phyloP scores from a whole-genome alignment of 2,888 invertebrate species.

The Pheosia gnoma region DNA sequence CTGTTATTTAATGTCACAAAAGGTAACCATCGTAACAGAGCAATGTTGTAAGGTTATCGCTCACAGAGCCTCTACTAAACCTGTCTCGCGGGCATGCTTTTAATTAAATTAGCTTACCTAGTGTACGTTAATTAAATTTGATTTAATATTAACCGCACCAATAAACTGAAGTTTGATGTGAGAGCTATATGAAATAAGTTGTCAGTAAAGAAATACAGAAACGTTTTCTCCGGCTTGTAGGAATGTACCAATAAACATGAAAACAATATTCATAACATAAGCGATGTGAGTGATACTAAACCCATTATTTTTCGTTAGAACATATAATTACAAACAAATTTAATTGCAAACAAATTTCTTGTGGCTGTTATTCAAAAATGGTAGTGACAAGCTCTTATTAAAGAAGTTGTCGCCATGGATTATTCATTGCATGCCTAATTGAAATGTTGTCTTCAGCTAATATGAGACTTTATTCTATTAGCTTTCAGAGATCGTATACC shows the following conservation, averaged over 20 bases:
- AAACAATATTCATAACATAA: too few species aligned
- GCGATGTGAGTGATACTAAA: too few species aligned
- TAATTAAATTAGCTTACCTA: slow-evolving; percentile 3
- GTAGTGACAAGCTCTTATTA: slow-evolving; percentile 14
- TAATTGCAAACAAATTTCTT: slow-evolving; percentile 21
- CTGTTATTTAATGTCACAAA: neutral
- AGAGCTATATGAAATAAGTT: too few species aligned
- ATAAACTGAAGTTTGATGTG: slow-evolving; percentile 1
- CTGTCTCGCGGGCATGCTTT: neutral
- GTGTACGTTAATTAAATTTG: neutral
- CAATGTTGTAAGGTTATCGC: neutral
- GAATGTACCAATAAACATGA: too few species aligned
- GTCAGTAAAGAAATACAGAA: too few species aligned
- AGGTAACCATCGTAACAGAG: neutral
- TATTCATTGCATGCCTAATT: slow-evolving; percentile 29
- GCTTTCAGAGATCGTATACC: slow-evolving; percentile 3
- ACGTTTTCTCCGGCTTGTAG: too few species aligned
- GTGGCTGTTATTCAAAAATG: slow-evolving; percentile 24
- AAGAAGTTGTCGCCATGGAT: slow-evolving; percentile 23
- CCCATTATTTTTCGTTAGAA: too few species aligned
- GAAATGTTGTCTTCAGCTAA: slow-evolving; percentile 19
- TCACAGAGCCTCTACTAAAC: neutral
- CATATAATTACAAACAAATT: slow-evolving; percentile 11
- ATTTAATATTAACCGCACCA: slow-evolving; percentile 2
- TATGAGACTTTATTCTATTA: slow-evolving; percentile 10